These are phyloP conservation scores for Limonius californicus DNA, from an alignment of 1,140 invertebrate species.

Conservation along the genomic window DNA sequence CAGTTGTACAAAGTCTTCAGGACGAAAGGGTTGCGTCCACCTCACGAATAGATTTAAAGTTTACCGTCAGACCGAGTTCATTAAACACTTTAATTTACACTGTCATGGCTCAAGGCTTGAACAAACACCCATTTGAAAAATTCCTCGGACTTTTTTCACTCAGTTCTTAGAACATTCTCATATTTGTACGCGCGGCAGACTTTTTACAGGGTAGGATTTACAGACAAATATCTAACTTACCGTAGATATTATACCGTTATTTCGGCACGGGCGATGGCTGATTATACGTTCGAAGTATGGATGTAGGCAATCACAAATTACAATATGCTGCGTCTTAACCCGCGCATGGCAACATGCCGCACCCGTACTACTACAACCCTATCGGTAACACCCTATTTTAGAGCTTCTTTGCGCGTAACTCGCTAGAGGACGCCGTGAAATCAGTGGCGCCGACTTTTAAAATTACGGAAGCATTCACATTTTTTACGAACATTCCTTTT, in stretches of 20 bases:
- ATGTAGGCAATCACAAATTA: constrained; percentile 20
- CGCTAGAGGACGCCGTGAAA: too few species aligned
- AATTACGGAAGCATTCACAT: too few species aligned
- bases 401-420: too few species aligned
- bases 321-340: constrained; percentile 15
- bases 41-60: constrained; percentile 22
- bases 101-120: constrained; percentile 36
- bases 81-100: constrained; percentile 35
- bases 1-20: constrained; percentile 19
- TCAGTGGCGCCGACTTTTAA: too few species aligned
- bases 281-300: constrained; percentile 8
- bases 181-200: neutral
- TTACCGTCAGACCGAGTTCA: constrained; percentile 30
- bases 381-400: neutral
- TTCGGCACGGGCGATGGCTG: constrained; percentile 32
- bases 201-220: neutral
- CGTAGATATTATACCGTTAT: constrained; percentile 35
- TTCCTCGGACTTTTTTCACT: neutral
- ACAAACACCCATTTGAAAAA: constrained; percentile 27
- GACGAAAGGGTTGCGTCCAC: constrained; percentile 1
- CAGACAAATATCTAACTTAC: constrained; percentile 34
- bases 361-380: constrained; percentile 20
- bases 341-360: constrained; percentile 33
- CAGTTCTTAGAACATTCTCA: neutral
- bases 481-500: too few species aligned